Base-by-base conservation (phyloP, 1,140 invertebrate species). In the Eurosta solidaginis region DNA sequence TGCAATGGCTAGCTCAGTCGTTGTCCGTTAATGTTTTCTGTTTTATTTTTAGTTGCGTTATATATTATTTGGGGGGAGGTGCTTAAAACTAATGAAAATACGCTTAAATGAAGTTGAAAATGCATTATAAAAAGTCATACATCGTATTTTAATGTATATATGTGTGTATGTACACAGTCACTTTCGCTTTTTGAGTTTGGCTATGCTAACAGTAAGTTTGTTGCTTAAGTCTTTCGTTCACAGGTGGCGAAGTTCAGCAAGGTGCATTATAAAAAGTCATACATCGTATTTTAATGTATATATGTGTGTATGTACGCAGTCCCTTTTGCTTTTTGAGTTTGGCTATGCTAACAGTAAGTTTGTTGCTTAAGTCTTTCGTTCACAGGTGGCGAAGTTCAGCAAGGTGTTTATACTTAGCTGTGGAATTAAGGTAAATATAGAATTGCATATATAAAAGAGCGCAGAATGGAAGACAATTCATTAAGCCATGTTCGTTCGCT, bases 351-450 rank as follows among this genome's bases (percentile, higher is more conserved):
- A 14, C 33, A 20, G 74, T 42, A 42, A 49, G 74, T 49, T 49
- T 47, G 74, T 75, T 20, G 44, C 74, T 75, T 47, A 47, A 75
- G 74, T 75, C 74, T 75, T 75, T 75, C 47, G 44, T 75, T 49
- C 22, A n/a, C 59, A 40, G 17, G 59, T 68, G 59, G 29, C 33
- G 0, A 68, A 68, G 33, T n/a, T n/a, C 49, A 10, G 20, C 20
- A 25, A n/a, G 17, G 9, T 54, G 22, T 25, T 3, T 42, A 17
- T 2, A 20, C 6, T 9, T 40, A 7, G n/a, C 27, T 27, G 22
- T 54, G 5, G 1, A n/a, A n/a, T n/a, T n/a, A n/a, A n/a, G n/a
- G n/a, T n/a, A n/a, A n/a, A n/a, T n/a, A n/a, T n/a, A n/a, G n/a
- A n/a, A n/a, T n/a, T n/a, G n/a, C n/a, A n/a, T n/a, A n/a, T n/a